Evolutionary conservation across 2,113 vertebrate genomes (phyloP), one percentile per base, ranked within the genome.

Genomic region (Paramormyrops kingsleyae): DNA sequence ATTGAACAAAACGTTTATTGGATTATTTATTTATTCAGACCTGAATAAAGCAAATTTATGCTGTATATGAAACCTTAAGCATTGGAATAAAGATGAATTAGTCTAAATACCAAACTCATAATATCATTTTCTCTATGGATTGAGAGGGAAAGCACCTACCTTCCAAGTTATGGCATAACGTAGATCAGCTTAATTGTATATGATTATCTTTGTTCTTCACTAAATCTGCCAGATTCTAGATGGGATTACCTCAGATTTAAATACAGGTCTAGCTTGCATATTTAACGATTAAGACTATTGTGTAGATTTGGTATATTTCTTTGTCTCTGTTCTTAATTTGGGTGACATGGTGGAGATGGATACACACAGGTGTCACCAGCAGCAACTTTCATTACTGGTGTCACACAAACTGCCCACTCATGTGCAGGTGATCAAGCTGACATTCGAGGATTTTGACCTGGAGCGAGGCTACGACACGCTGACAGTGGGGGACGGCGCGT

Each of bases 391-490:
- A 89, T 35, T 83, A 4, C 49, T 49, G 19, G 13, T 19, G 5
- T 31, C 49, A 53, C 15, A 70, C 59, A 35, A 87, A 13, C 66
- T 66, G 17, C 94, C 88, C 90, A 91, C 91, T 89, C 91, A 91
- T 93, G 91, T 91, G 90, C 91, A 99, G 99, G 99, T 99, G 93
- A 99, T 99, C 96, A 99, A 99, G 94, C 95, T 99, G 89, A 98
- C 96, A 91, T 99, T 99, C 92, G 98, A 99, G 94, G 98, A 99
- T 88, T 99, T 99, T 92, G 99, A 99, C 93, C 95, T 99, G 94
- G 99, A 99, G 92, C 96, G 98, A 90, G 98, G 98, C 91, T 99
- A 99, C n/a, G 99, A 99, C 95, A 99, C 98, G 0, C 95, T 99
- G 91, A 99, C 98, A 0, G 97, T 99, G 21, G 99, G 99, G 84